A percentile compares a stretch with the other conserved stretches of the same genome.
Conservation (phyloP, 2,888 invertebrate species). For the Cantharis lateralis region DNA sequence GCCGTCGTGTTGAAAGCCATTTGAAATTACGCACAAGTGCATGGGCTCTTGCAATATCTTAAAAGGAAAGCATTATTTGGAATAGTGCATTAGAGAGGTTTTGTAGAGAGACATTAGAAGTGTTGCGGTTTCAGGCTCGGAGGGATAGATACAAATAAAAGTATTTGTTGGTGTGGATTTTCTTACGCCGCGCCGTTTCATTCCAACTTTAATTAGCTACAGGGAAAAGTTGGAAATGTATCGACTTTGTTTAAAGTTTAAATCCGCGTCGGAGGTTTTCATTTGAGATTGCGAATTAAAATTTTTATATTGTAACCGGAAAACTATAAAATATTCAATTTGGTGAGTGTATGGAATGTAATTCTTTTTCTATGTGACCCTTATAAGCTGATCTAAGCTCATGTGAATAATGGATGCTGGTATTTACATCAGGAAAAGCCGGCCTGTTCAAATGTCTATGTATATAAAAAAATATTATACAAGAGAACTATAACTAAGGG, state of each 20-base stretch:
- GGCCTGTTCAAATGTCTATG: conserved; percentile 2
- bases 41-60: background rate
- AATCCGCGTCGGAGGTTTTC: background rate
- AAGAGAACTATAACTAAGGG: conserved; percentile 2
- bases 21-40: background rate
- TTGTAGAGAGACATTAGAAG: background rate
- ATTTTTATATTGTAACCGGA: background rate
- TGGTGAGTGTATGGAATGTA: background rate
- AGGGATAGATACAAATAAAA: background rate
- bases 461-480: conserved; percentile 4
- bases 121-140: background rate
- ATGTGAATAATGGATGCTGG: background rate
- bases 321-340: conserved; percentile 2
- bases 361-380: background rate
- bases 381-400: conserved; percentile 2
- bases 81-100: background rate
- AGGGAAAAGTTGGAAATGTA: background rate
- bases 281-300: background rate
- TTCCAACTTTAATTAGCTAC: background rate
- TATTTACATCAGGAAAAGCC: conserved; percentile 3
- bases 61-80: background rate
- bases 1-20: background rate
- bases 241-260: background rate
- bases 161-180: background rate
- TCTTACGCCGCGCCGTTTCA: background rate